Conservation (phyloP, 2,888 invertebrate species). For the Salticus scenicus region DNA sequence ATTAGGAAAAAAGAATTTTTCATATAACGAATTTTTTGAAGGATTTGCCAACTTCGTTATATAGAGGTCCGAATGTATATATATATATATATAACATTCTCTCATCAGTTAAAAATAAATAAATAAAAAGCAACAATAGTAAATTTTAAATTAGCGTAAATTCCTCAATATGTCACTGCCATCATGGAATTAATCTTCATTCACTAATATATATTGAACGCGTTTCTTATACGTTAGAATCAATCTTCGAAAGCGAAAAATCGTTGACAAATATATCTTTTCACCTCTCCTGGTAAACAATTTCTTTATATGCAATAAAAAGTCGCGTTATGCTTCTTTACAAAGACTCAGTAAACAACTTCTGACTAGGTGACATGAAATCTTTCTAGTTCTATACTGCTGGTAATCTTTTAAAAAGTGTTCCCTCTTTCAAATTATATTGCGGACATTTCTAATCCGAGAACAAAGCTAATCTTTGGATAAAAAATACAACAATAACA, state of each 20-base stretch:
- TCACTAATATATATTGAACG: too few species aligned
- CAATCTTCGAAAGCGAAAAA: background rate
- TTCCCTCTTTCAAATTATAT: constrained; percentile 18
- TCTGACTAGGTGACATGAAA: constrained; percentile 32
- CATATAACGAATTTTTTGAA: too few species aligned
- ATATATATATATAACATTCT: too few species aligned
- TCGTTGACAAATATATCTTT: background rate
- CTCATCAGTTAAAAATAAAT: too few species aligned
- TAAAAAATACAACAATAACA: background rate
- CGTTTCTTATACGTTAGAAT: background rate
- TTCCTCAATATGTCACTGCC: too few species aligned
- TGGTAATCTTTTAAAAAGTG: background rate
- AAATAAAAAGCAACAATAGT: too few species aligned
- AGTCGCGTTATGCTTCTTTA: background rate
- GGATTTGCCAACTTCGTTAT: too few species aligned
- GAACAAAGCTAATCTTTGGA: constrained; percentile 13
- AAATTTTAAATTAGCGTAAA: too few species aligned
- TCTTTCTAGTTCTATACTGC: constrained; percentile 18
- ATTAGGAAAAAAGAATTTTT: too few species aligned
- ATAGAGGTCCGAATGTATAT: too few species aligned
- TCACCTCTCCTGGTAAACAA: background rate
- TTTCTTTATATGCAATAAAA: background rate
- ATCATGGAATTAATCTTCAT: too few species aligned
- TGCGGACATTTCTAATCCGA: constrained; percentile 15
- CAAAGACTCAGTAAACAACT: constrained; percentile 51